phyloP scores from a whole-genome alignment of 2,797 vertebrate genomes.

The Buceros bicornis region DNA sequence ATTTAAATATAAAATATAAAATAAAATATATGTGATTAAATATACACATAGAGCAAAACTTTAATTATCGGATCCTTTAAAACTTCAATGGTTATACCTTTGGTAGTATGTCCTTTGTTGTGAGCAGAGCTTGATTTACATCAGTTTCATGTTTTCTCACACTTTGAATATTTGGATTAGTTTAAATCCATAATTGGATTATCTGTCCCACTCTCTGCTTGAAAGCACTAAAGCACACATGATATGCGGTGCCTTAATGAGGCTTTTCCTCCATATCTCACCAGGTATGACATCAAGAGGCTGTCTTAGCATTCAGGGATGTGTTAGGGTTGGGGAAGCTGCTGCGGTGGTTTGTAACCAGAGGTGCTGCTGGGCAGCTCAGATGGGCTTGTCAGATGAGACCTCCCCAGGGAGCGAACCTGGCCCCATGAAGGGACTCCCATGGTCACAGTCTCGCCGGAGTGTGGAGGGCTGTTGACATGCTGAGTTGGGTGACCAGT shows the following conservation, averaged over 20 bases:
- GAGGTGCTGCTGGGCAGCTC: background rate
- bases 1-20: background rate
- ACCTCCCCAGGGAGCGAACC: background rate
- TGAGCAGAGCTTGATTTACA: background rate
- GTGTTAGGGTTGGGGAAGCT: background rate
- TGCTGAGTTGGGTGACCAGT: background rate
- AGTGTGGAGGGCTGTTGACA: background rate
- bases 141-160: background rate
- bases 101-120: background rate
- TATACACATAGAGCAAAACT: background rate
- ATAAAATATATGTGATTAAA: background rate
- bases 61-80: background rate
- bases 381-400: accelerated
- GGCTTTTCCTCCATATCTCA: accelerated
- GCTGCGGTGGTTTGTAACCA: background rate
- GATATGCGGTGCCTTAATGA: background rate
- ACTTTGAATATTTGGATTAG: background rate
- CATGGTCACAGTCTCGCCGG: accelerated
- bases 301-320: accelerated
- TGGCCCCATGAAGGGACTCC: background rate
- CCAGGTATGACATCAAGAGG: background rate
- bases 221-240: background rate
- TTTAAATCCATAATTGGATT: background rate
- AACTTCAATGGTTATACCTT: background rate
- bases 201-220: background rate